A percentile compares a stretch with the other conserved stretches of the same genome.
phyloP scores from a whole-genome alignment of 53 echinoderm and acorn worm genomes.

The Patiria pectinifera region DNA sequence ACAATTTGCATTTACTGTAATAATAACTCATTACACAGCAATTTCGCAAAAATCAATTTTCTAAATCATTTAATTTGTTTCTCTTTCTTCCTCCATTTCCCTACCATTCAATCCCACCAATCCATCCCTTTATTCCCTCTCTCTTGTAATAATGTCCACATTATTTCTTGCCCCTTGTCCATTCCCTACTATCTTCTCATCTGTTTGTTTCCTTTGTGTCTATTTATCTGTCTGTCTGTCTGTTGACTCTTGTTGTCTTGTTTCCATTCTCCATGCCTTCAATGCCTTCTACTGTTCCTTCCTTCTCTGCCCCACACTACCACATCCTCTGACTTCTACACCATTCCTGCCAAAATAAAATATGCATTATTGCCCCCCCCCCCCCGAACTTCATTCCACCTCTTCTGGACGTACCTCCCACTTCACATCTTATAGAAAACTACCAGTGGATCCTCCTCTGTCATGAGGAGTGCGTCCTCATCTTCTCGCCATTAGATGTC shows the following conservation, averaged over 20 bases:
- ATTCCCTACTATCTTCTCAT: neutral
- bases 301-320: neutral
- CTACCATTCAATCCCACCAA: neutral
- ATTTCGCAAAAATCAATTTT: too few species aligned
- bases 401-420: neutral
- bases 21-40: neutral
- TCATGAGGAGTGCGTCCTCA: conserved; percentile 23
- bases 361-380: neutral
- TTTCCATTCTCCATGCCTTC: neutral
- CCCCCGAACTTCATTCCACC: neutral
- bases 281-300: neutral
- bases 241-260: neutral
- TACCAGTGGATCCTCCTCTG: conserved; percentile 15
- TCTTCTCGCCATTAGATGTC: conserved; percentile 47
- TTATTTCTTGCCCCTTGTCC: neutral
- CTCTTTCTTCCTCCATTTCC: neutral
- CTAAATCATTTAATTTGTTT: too few species aligned
- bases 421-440: conserved; percentile 14
- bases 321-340: neutral
- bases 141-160: neutral
- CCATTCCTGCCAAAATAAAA: neutral
- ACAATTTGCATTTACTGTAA: neutral
- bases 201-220: too few species aligned
- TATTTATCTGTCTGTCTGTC: too few species aligned
- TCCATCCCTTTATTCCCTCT: neutral